Evolutionary conservation across 1,140 invertebrate species (phyloP).

Genomic region (Trichonephila clavata): DNA sequence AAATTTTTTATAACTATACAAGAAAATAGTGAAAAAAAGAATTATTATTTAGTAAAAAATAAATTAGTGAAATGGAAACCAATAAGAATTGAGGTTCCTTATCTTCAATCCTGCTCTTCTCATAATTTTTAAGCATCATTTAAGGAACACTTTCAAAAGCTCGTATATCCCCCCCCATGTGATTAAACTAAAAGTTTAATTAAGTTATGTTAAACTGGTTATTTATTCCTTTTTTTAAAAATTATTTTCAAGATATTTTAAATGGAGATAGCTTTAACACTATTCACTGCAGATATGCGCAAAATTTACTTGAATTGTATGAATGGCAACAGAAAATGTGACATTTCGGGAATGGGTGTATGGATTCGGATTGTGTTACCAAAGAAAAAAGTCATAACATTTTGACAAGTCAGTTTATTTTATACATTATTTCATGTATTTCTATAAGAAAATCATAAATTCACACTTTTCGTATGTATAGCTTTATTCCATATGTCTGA

Average conservation of each 20-base stretch:
- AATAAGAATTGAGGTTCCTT: too few species aligned
- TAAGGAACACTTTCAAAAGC: too few species aligned
- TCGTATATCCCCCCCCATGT: too few species aligned
- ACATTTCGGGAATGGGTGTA: conserved; percentile 70
- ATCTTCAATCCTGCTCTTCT: too few species aligned
- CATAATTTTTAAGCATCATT: too few species aligned
- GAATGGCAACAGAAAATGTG: conserved; percentile 70
- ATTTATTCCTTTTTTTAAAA: background rate
- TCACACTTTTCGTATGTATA: background rate
- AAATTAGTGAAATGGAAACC: too few species aligned
- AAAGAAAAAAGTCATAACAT: conserved; percentile 43
- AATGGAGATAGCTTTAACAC: background rate
- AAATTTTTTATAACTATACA: too few species aligned
- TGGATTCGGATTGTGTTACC: conserved; percentile 70
- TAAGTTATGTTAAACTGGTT: too few species aligned
- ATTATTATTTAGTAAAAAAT: too few species aligned
- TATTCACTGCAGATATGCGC: conserved; percentile 67
- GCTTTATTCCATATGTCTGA: too few species aligned
- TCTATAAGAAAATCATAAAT: background rate
- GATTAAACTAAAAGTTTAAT: too few species aligned
- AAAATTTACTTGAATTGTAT: conserved; percentile 45
- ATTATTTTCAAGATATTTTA: background rate
- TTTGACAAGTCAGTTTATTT: conserved; percentile 66
- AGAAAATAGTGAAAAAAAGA: too few species aligned
- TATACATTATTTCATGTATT: background rate